Evolutionary conservation across 2,113 vertebrate species (phyloP).

Genomic region (Sigmodon hispidus): DNA sequence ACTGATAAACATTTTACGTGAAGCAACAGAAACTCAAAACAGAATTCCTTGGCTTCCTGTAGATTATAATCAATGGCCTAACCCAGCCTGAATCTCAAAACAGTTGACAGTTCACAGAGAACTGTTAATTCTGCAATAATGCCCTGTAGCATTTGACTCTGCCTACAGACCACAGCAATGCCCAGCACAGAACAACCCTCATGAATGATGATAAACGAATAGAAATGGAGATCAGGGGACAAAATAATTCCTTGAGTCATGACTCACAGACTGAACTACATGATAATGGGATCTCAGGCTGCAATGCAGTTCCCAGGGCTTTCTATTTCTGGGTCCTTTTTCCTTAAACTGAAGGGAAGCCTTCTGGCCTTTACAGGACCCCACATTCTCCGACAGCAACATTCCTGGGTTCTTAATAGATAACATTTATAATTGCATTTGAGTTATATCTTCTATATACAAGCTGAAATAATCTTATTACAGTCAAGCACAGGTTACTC

Average conservation of each 20-base stretch:
- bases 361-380: background rate
- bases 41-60: background rate
- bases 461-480: conserved; percentile 14
- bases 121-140: background rate
- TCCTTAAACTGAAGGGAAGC: conserved; percentile 5
- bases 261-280: background rate
- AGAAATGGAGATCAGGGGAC: background rate
- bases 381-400: background rate
- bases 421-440: background rate
- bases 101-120: background rate
- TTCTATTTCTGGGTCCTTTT: conserved; percentile 6
- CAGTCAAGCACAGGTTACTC: background rate
- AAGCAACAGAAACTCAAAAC: background rate
- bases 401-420: conserved; percentile 23
- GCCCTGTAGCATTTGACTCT: background rate
- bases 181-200: background rate
- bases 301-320: background rate
- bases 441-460: background rate
- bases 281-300: background rate
- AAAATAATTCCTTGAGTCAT: background rate
- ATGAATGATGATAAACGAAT: background rate
- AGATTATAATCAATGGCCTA: too few relatives aligned
- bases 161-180: background rate
- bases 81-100: background rate
- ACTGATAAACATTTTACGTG: background rate